Evolutionary conservation across 2,113 vertebrate genomes (phyloP).

Genomic region (Onychorhynchus coronatus): DNA sequence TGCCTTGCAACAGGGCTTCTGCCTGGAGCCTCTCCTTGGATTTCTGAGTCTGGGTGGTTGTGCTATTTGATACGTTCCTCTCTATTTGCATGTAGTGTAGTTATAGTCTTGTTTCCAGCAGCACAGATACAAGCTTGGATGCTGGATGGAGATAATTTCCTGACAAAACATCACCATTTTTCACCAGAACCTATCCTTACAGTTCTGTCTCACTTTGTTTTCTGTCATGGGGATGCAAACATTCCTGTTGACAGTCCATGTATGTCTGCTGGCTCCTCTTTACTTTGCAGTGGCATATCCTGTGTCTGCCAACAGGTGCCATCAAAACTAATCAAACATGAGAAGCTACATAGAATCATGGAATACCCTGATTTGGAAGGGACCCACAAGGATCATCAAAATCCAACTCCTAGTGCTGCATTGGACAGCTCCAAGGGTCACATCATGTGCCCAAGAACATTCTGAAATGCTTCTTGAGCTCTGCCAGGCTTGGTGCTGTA

Average conservation of each 20-base stretch:
- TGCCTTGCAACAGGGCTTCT: background rate
- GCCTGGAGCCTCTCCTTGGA: background rate
- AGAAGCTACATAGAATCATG: background rate
- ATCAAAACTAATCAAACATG: background rate
- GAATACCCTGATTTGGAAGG: background rate
- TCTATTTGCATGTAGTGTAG: background rate
- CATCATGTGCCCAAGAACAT: background rate
- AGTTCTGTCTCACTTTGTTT: background rate
- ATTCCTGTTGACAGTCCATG: background rate
- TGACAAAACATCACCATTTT: background rate
- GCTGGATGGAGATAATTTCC: background rate
- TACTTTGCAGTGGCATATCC: background rate
- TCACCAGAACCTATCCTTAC: background rate
- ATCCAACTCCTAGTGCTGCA: background rate
- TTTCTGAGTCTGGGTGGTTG: background rate
- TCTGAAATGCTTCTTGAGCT: background rate
- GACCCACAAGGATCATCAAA: background rate
- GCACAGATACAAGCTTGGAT: background rate
- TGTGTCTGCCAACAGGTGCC: background rate
- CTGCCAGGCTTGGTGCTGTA: background rate
- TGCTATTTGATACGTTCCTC: background rate
- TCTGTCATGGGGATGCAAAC: background rate
- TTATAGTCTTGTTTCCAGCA: background rate
- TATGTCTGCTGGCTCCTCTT: background rate
- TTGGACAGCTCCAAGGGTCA: background rate